Evolutionary conservation across 1,140 invertebrate genomes (phyloP), one percentile per base, ranked within the genome.

Genomic region (Heliothis virescens): DNA sequence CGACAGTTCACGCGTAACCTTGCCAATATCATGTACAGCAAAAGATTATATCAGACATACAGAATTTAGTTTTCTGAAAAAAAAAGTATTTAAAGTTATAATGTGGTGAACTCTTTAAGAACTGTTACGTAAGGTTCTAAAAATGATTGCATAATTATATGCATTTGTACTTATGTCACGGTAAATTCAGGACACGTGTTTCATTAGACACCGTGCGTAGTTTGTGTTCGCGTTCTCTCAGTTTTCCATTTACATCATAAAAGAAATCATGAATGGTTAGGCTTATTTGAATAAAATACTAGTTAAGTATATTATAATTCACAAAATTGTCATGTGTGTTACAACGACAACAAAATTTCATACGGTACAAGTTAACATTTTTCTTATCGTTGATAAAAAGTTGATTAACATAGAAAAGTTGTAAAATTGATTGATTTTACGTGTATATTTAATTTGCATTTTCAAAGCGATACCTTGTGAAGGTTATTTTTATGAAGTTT

Each of bases 81-180:
- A 41, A 41, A 41, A 7, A 26, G 1, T 7, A 41, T 9, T 7
- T 34, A 34, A 41, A 41, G 34, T 41, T 41, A 41, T 41, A 7
- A 41, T 41, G 0, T 41, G 34, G 5, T 41, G 34, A 41, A 41
- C 34, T 41, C 9, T 7, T 41, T 41, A 41, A 41, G 34, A 41
- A 41, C 34, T 55, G 34, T 74, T 60, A 26, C 21, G 12, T 50
- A 59, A 59, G 18, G 15, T 15, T 16, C 10, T 11, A 11, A 71
- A 48, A 74, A 60, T 74, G 53, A n/a, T 74, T 48, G 41, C 47
- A 52, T 76, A 76, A 76, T 76, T 53, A 63, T n/a, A 76, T 41
- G 50, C 12, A 76, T 76, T 65, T 53, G 41, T 65, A 65, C 74
- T 18, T 63, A 53, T 76, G 48, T 63, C 48, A 76, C 60, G 60